These are phyloP conservation scores for Pseudochaenichthys georgianus DNA, from an alignment of 2,797 vertebrate genomes.

Conservation along the genomic window DNA sequence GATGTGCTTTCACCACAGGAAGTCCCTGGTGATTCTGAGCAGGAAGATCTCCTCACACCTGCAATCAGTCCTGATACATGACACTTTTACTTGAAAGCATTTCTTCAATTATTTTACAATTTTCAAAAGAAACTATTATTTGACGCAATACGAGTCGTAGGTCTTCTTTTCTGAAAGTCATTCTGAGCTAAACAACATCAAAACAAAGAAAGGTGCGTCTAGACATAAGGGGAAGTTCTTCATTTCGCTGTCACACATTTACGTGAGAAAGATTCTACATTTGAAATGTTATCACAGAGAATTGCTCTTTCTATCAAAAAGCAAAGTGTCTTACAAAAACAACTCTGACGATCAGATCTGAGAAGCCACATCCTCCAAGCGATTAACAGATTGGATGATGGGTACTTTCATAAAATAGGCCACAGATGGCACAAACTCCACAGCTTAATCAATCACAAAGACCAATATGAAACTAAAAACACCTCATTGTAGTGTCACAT, in stretches of 20 bases:
- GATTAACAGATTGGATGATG: too few species aligned
- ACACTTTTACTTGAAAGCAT: neutral
- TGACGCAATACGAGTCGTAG: neutral
- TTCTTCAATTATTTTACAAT: fast-evolving
- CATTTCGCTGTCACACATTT: neutral
- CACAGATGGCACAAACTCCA: neutral
- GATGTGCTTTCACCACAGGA: neutral
- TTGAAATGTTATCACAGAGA: neutral
- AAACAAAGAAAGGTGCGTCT: constrained; percentile 12
- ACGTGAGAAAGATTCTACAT: neutral
- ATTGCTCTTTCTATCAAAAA: neutral
- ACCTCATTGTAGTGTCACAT: neutral
- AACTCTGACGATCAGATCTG: neutral
- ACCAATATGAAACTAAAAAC: neutral
- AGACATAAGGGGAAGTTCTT: constrained; percentile 33
- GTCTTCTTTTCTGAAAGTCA: constrained; percentile 13
- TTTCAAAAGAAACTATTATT: neutral
- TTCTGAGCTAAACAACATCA: constrained; percentile 12
- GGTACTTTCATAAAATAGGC: constrained; percentile 7
- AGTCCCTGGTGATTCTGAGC: neutral
- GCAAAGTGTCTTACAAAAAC: neutral
- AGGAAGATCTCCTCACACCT: fast-evolving
- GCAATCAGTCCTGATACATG: neutral
- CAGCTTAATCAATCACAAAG: neutral
- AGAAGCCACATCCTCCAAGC: constrained; percentile 61